A percentile compares a stretch with the other conserved stretches of the same genome.
These are phyloP conservation scores for Sthenelais limicola DNA, from an alignment of 2,888 invertebrate genomes.

Conservation along the genomic window DNA sequence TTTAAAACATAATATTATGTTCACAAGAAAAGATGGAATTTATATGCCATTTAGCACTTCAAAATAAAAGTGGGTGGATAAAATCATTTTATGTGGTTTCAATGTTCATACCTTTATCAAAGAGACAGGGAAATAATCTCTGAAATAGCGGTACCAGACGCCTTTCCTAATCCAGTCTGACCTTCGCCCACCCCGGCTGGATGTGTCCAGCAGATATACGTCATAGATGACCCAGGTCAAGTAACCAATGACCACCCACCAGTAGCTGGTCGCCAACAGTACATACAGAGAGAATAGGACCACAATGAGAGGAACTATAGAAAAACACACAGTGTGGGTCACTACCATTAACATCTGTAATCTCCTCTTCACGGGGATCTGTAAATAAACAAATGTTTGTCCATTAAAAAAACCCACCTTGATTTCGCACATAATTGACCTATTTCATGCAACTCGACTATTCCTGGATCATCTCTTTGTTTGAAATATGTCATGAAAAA, in stretches of 20 bases:
- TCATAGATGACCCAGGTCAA: conserved; percentile 57
- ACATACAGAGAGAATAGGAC: conserved; percentile 76
- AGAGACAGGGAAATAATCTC: conserved; percentile 88
- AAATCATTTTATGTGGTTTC: background rate
- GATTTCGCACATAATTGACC: too few relatives aligned
- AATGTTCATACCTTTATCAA: conserved; percentile 77
- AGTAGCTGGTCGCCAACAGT: conserved; percentile 73
- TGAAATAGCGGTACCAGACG: conserved; percentile 79
- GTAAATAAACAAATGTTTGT: too few relatives aligned
- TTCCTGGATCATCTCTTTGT: too few relatives aligned
- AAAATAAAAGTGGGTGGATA: background rate
- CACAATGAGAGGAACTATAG: conserved; percentile 69
- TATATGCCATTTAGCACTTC: too few relatives aligned
- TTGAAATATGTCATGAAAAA: too few relatives aligned
- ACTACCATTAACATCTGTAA: conserved; percentile 85
- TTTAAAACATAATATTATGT: too few relatives aligned
- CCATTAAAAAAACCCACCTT: too few relatives aligned
- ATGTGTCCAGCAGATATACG: conserved; percentile 77
- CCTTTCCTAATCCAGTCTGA: conserved; percentile 78
- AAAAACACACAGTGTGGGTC: conserved; percentile 80
- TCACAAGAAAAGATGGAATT: too few relatives aligned
- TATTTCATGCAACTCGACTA: too few relatives aligned
- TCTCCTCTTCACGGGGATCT: conserved; percentile 83
- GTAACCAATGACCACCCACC: conserved; percentile 67
- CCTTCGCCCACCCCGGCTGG: conserved; percentile 75